Base-by-base conservation (phyloP, 30 jellyfish, hydroid and myxozoan species). In the Rhopilema esculentum region DNA sequence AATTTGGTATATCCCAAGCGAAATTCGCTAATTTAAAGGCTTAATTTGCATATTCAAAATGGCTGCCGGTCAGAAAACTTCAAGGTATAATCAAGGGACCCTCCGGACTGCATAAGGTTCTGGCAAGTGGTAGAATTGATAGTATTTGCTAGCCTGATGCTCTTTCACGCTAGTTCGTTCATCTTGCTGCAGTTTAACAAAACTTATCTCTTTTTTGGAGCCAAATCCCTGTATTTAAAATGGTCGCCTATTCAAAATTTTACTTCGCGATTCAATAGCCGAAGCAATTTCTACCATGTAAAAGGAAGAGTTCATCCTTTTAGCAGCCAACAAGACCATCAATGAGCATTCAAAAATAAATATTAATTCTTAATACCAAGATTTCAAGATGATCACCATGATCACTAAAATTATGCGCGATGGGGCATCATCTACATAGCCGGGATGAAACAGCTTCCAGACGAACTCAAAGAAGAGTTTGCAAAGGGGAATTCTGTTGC, bases 61-160 rank as follows among this genome's bases (percentile, higher is more conserved):
- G n/a, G n/a, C n/a, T n/a, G n/a, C n/a, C n/a, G n/a, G n/a, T n/a
- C n/a, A n/a, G n/a, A n/a, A n/a, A n/a, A n/a, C n/a, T n/a, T n/a
- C n/a, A n/a, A n/a, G n/a, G n/a, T n/a, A n/a, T n/a, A n/a, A n/a
- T n/a, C n/a, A n/a, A n/a, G n/a, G n/a, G n/a, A n/a, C n/a, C 67
- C 20, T 51, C 67, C 67, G 20, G 18, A 51, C 67, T 20, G 67
- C 67, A 51, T 63, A 63, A 63, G 73, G 27, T 63, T 63, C 73
- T 63, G 73, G 73, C 73, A 63, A 63, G 73, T 63, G 73, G 73
- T 63, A 63, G n/a, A 63, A 63, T 19, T n/a, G 73, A 63, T 63
- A 63, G 73, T 63, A 17, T 63, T 63, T 25, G n/a, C 73, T 63
- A 8, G 73, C 73, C 73, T 63, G 73, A 63, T 2, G 73, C 17